Evolutionary conservation across 35 echinoderm and acorn worm genomes (phyloP).

Genomic region (Acanthaster planci): DNA sequence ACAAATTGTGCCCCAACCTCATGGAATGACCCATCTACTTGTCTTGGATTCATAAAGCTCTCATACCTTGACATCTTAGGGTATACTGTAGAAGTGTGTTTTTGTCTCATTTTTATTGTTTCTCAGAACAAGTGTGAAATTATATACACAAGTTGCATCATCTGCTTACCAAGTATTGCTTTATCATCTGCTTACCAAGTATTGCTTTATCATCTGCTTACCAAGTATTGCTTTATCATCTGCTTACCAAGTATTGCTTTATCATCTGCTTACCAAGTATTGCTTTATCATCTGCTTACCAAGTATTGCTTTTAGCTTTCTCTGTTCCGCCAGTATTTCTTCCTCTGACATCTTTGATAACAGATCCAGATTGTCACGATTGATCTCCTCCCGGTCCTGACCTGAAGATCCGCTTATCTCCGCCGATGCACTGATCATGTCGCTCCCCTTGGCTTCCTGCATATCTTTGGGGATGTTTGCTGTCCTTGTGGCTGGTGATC

Average conservation of each 20-base stretch:
- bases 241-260: too few relatives aligned
- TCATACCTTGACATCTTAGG: too few relatives aligned
- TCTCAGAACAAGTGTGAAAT: too few relatives aligned
- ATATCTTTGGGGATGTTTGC: neutral
- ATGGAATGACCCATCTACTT: too few relatives aligned
- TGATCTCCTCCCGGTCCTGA: constrained; percentile 36
- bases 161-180: constrained; percentile 42
- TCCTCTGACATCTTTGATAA: constrained; percentile 80
- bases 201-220: constrained; percentile 94
- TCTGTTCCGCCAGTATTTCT: constrained; percentile 90
- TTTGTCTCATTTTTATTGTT: too few relatives aligned
- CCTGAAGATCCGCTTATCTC: neutral
- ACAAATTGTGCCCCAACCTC: too few relatives aligned
- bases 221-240: too few relatives aligned
- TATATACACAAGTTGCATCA: too few relatives aligned
- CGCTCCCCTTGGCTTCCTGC: neutral
- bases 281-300: too few relatives aligned
- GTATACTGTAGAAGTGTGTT: too few relatives aligned
- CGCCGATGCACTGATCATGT: neutral
- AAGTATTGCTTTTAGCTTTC: constrained; percentile 78
- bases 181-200: constrained; percentile 78
- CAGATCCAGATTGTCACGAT: constrained; percentile 72
- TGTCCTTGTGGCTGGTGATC: neutral
- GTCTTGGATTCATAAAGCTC: too few relatives aligned
- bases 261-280: too few relatives aligned